Percentiles rank a stretch among this genome's conserved stretches.
These are phyloP conservation scores for Stenolophus ochropezus DNA, from an alignment of 2,888 invertebrate species.

Conservation along the genomic window DNA sequence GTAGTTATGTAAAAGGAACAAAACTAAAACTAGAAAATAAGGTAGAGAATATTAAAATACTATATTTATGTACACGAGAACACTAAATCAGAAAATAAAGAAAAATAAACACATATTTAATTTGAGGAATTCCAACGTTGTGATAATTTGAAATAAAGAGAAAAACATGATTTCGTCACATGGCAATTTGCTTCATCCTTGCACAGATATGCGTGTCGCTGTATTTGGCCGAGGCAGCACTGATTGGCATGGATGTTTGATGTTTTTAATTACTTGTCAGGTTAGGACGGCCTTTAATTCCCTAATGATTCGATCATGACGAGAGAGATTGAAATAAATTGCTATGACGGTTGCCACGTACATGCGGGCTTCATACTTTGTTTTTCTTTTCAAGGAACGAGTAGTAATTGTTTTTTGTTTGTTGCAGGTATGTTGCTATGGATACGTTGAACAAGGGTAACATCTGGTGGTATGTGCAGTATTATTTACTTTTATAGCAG, in stretches of 20 bases:
- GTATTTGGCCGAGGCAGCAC: neutral
- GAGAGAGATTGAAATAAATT: conserved; percentile 17
- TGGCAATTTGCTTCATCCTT: neutral
- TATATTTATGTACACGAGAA: too few relatives aligned
- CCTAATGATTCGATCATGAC: neutral
- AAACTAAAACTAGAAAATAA: too few relatives aligned
- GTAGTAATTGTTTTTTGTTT: neutral
- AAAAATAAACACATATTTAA: too few relatives aligned
- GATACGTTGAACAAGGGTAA: neutral
- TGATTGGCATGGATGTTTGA: conserved; percentile 13
- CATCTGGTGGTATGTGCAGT: conserved; percentile 1
- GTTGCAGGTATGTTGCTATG: neutral
- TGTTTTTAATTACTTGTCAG: conserved; percentile 34
- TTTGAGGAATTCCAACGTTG: too few relatives aligned
- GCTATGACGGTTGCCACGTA: neutral
- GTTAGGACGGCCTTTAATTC: conserved; percentile 17
- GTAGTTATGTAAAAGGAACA: too few relatives aligned
- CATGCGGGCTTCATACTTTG: conserved; percentile 5
- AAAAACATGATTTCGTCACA: too few relatives aligned
- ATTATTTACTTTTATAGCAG: neutral
- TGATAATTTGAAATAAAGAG: too few relatives aligned
- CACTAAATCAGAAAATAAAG: too few relatives aligned
- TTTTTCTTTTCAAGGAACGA: neutral
- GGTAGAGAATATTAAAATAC: too few relatives aligned
- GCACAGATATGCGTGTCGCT: neutral